Evolutionary conservation across 2,888 invertebrate genomes (phyloP), one percentile per base, ranked within the genome.

Genomic region (Xestia sexstrigata): DNA sequence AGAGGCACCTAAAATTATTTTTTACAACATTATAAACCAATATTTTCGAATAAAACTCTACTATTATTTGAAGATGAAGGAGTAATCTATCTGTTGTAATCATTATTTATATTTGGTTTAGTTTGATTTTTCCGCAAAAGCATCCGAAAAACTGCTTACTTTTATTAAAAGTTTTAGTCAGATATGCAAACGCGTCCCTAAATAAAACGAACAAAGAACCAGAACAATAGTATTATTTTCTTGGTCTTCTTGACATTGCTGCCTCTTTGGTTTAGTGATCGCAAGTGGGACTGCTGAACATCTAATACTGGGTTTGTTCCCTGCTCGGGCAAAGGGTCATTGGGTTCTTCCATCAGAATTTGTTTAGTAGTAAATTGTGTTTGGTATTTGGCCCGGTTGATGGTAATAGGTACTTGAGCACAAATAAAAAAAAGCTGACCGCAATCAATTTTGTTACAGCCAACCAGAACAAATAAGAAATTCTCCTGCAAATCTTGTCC

Each of bases 401-500:
- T 58, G 26, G 58, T 8, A 26, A 17, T 17, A n/a, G n/a, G n/a
- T n/a, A 58, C n/a, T n/a, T 23, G 49, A 9, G 23, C 23, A 55
- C n/a, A n/a, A 55, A 55, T 55, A 58, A 26, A n/a, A 58, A 15
- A 58, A 26, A 26, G 26, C 17, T 52, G 42, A 45, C 35, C 13
- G 6, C 8, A n/a, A 49, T 1, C 23, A 15, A 60, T 81, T 49
- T 74, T 2, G 30, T 83, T 83, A 49, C 63, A 81, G 81, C n/a
- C 42, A 47, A 26, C 4, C 23, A 55, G 11, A 60, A 23, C 2
- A 5, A 0, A 6, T 20, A 55, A 15, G 67, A 55, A 47, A 52
- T 81, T 63, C n/a, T 15, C 11, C 39, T 81, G 78, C 77, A 81
- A 70, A 26, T n/a, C 0, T 15, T 81, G 80, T 20, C 20, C 30